Conservation (phyloP, 2,888 invertebrate species). For the Leptinotarsa juncta region DNA sequence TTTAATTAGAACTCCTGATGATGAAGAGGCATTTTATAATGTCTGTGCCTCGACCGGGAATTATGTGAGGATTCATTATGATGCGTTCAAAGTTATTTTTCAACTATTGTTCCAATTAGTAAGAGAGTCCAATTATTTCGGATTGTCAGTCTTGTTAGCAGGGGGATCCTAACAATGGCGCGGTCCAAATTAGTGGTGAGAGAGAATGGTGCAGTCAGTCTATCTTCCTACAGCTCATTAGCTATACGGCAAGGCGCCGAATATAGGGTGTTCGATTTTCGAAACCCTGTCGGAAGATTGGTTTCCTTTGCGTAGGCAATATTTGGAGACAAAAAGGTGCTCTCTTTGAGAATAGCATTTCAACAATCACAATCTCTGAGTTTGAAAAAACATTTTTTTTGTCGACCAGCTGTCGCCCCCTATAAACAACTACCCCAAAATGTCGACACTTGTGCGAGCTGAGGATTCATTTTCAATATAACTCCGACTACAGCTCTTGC, state of each 20-base stretch:
- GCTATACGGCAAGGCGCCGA: constrained; percentile 18
- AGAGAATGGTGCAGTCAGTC: constrained; percentile 20
- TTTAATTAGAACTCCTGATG: constrained; percentile 67
- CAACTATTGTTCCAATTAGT: constrained; percentile 56
- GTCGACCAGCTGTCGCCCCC: no score
- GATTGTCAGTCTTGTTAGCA: constrained; percentile 50
- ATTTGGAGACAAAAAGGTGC: no score
- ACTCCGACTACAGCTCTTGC: no score
- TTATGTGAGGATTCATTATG: constrained; percentile 53
- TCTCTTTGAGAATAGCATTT: no score
- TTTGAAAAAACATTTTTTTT: no score
- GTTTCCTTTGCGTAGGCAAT: not conserved
- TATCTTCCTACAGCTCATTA: constrained; percentile 36
- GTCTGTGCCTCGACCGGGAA: constrained; percentile 46
- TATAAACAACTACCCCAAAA: no score
- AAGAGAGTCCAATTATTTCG: constrained; percentile 56
- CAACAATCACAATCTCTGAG: no score
- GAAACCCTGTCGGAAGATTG: not conserved
- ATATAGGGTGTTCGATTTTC: constrained; percentile 18
- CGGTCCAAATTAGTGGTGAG: constrained; percentile 37
- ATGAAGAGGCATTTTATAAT: constrained; percentile 63
- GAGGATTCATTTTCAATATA: no score
- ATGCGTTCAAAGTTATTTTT: constrained; percentile 53
- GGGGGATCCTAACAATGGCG: constrained; percentile 39
- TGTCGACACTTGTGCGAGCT: no score